Conservation (phyloP, 2,113 vertebrate genomes). For the Channa argus region DNA sequence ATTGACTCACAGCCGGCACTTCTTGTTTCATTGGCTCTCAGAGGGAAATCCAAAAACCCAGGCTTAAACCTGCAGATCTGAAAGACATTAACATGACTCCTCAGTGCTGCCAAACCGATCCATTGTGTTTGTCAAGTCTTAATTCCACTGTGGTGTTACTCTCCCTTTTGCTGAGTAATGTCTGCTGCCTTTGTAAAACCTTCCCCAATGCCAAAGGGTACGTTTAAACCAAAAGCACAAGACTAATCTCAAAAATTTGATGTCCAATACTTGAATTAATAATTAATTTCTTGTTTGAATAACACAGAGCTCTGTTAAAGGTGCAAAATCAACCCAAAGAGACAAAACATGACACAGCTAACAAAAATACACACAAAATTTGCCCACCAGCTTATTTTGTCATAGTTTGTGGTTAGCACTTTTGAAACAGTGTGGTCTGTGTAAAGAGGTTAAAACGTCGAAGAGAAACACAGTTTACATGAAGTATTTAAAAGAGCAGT, state of each 20-base stretch:
- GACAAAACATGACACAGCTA: too few species aligned
- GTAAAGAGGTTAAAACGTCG: too few species aligned
- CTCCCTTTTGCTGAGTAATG: slow-evolving; percentile 21
- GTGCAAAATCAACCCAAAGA: too few species aligned
- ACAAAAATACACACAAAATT: too few species aligned
- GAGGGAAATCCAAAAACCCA: slow-evolving; percentile 4
- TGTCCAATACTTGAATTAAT: too few species aligned
- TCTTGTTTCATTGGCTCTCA: background rate
- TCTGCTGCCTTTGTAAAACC: background rate
- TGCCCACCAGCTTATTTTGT: too few species aligned
- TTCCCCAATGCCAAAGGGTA: background rate
- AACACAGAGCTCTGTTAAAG: too few species aligned
- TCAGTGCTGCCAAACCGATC: slow-evolving; percentile 2
- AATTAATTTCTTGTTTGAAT: too few species aligned
- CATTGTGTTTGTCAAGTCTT: slow-evolving; percentile 20
- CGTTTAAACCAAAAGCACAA: background rate
- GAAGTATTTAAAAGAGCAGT: too few species aligned
- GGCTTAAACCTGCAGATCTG: slow-evolving; percentile 25
- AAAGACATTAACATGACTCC: slow-evolving; percentile 1
- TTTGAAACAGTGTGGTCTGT: too few species aligned
- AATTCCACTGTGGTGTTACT: slow-evolving; percentile 11
- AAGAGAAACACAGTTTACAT: too few species aligned
- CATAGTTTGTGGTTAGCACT: too few species aligned
- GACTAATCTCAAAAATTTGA: background rate
- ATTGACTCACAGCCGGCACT: slow-evolving; percentile 7